phyloP scores from a whole-genome alignment of 1,140 invertebrate genomes.

The Paraescarpia echinospica region DNA sequence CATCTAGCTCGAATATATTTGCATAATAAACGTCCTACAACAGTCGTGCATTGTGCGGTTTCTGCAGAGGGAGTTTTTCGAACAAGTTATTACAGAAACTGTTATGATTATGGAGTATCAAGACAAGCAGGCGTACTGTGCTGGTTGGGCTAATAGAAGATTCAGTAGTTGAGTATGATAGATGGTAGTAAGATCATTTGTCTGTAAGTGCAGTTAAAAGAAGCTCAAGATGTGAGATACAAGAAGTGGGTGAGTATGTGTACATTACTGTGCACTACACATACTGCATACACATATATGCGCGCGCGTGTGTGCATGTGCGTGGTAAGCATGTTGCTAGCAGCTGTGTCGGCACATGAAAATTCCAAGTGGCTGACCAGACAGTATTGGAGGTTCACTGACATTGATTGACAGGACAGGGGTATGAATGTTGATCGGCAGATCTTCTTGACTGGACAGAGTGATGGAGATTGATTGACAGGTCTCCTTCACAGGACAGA shows the following conservation, averaged over 20 bases:
- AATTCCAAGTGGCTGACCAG: too few species aligned
- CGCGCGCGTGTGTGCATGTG: too few species aligned
- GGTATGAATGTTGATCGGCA: background rate
- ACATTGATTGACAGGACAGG: too few species aligned
- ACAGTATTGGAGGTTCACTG: too few species aligned
- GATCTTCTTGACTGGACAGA: background rate
- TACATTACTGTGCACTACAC: background rate
- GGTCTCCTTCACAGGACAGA: background rate
- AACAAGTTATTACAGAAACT: background rate
- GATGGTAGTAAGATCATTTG: background rate
- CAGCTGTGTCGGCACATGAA: too few species aligned
- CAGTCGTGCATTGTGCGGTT: background rate
- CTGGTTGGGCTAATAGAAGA: background rate
- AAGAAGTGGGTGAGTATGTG: background rate
- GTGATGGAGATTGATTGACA: background rate
- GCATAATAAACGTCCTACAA: constrained; percentile 5
- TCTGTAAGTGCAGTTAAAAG: background rate
- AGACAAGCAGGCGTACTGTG: background rate
- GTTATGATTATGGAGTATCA: background rate
- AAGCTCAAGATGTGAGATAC: background rate
- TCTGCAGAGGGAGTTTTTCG: background rate
- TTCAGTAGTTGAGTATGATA: background rate
- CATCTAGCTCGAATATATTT: constrained; percentile 6
- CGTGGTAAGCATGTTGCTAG: too few species aligned
- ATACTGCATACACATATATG: too few species aligned